Evolutionary conservation across 2,797 vertebrate species (phyloP), one percentile per base, ranked within the genome.

Genomic region (Philypnodon macrostomus): DNA sequence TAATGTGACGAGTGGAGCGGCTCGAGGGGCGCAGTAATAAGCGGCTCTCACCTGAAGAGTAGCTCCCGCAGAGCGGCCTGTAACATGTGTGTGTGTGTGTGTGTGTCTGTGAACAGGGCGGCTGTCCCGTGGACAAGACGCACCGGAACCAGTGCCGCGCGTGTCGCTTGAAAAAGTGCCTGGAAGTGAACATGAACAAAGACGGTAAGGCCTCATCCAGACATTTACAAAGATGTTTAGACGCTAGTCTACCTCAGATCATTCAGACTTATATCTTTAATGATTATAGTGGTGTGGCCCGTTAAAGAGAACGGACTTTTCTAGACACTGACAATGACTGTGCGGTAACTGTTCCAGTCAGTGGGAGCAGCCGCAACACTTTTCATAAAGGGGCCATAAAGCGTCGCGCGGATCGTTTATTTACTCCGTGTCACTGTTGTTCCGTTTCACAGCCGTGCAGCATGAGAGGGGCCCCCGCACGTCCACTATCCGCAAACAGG

Each of bases 161-260:
- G 9, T 99, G 96, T 80, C 93, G 96, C 44, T 91, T 99, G 89
- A 98, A 98, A 89, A 98, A 97, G 87, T 99, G 96, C 85, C 87
- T 99, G 85, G 96, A 98, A 89, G 96, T 97, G 81, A 98, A 97
- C 91, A 99, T 99, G 96, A 99, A 99, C 91, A 98, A 98, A 95
- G 96, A 99, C 63, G 96, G 96, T 99, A 93, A 93, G 41, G 15
- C 15, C 26, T 17, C 27, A 27, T 30, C 10, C 14, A 26, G 7
- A 40, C 38, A 18, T 19, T 4, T 18, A 19, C 13, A 42, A 26
- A 13, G n/a, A n/a, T n/a, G n/a, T n/a, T n/a, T n/a, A n/a, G n/a
- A n/a, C n/a, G n/a, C n/a, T n/a, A n/a, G n/a, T n/a, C n/a, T n/a
- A n/a, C n/a, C n/a, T n/a, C n/a, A n/a, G n/a, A n/a, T n/a, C n/a